These are phyloP conservation scores for Heliothis subflexa DNA, from an alignment of 1,140 invertebrate species.

Conservation along the genomic window DNA sequence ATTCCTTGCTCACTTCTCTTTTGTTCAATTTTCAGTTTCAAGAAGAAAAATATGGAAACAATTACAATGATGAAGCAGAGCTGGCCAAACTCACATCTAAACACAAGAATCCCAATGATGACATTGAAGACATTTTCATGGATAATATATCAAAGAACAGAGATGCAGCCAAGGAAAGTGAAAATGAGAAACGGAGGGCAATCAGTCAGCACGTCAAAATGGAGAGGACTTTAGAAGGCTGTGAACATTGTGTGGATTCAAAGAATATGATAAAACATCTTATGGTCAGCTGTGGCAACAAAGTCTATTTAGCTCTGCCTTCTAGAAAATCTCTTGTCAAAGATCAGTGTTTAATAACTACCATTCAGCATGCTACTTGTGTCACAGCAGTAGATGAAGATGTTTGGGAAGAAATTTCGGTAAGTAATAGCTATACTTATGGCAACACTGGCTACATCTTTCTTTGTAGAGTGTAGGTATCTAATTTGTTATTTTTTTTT, in stretches of 20 bases:
- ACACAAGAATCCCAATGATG: constrained; percentile 90
- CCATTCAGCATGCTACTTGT: constrained; percentile 93
- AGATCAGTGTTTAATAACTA: constrained; percentile 95
- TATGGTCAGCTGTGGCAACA: constrained; percentile 93
- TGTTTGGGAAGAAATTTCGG: constrained; percentile 95
- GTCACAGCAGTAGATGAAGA: constrained; percentile 96
- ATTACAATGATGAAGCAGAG: constrained; percentile 93
- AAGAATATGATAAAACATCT: constrained; percentile 94
- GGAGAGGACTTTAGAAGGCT: constrained; percentile 91
- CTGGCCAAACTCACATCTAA: constrained; percentile 92
- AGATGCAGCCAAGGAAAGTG: constrained; percentile 88
- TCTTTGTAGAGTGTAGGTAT: neutral
- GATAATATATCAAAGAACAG: constrained; percentile 90
- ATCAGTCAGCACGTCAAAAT: constrained; percentile 91
- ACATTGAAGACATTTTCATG: constrained; percentile 96
- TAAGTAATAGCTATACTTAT: constrained; percentile 66
- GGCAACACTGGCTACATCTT: no score
- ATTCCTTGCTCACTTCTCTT: no score
- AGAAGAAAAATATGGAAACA: constrained; percentile 94
- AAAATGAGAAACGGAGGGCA: constrained; percentile 89
- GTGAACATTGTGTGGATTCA: constrained; percentile 94
- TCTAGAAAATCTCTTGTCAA: constrained; percentile 92
- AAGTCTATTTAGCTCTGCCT: constrained; percentile 94
- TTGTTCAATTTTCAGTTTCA: constrained; percentile 90
- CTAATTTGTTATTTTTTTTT: constrained; percentile 61